Evolutionary conservation across 2,113 vertebrate species (phyloP).

Genomic region (Bothrops jararaca): DNA sequence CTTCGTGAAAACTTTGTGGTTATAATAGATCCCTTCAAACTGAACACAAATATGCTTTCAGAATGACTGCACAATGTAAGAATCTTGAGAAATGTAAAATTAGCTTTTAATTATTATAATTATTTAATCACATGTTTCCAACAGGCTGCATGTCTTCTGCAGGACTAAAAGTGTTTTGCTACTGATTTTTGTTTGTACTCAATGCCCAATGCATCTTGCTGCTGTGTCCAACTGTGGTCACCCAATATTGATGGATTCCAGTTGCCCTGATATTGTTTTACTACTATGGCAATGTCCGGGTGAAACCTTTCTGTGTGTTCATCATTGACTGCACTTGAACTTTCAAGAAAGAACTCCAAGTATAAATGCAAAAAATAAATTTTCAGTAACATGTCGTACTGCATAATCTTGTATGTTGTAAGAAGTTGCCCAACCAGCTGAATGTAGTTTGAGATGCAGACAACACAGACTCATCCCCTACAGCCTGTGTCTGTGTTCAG

Average conservation of each 20-base stretch:
- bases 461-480: neutral
- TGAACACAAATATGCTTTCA: neutral
- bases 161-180: neutral
- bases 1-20: neutral
- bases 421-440: neutral
- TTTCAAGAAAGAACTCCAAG: neutral
- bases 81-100: neutral
- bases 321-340: neutral
- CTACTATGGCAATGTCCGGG: too few relatives aligned
- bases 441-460: neutral
- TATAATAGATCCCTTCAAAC: neutral
- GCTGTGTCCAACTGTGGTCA: neutral
- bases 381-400: neutral
- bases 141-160: neutral
- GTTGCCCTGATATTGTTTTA: neutral
- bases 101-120: neutral
- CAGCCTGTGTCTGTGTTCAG: neutral
- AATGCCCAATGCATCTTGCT: neutral
- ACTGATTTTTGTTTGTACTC: neutral
- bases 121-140: neutral
- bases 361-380: neutral
- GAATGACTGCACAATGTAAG: neutral
- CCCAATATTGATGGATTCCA: neutral
- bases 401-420: neutral
- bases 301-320: too few relatives aligned